Evolutionary conservation across 2,113 vertebrate genomes (phyloP).

Genomic region (Pygoscelis antarcticus): DNA sequence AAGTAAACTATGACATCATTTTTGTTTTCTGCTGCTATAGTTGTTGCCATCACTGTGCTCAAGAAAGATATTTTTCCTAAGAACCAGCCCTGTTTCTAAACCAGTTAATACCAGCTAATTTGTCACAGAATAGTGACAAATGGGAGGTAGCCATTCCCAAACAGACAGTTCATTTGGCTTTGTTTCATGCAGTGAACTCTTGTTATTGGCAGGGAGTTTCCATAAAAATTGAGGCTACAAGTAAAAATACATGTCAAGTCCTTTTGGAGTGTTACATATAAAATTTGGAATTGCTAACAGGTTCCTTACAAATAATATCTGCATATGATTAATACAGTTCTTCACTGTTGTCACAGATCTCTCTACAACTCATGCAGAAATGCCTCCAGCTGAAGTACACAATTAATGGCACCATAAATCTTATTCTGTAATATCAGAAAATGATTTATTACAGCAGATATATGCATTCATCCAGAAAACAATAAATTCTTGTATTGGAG

Average conservation of each 20-base stretch:
- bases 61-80: neutral
- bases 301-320: constrained; percentile 1
- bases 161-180: neutral
- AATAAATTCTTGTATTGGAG: neutral
- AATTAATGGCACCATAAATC: constrained; percentile 17
- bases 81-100: neutral
- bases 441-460: neutral
- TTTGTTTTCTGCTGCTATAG: neutral
- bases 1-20: neutral
- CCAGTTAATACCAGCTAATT: neutral
- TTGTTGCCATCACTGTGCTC: neutral
- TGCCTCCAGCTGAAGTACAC: neutral
- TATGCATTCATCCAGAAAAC: neutral
- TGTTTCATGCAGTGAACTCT: neutral
- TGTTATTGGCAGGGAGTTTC: neutral
- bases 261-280: neutral
- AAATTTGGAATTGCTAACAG: neutral
- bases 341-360: neutral
- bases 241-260: neutral
- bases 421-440: neutral
- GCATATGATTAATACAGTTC: neutral
- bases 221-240: neutral
- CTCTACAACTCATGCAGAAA: neutral
- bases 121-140: neutral
- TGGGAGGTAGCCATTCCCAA: neutral